Conservation (phyloP, 2,113 vertebrate genomes). For the Petroica traversi region DNA sequence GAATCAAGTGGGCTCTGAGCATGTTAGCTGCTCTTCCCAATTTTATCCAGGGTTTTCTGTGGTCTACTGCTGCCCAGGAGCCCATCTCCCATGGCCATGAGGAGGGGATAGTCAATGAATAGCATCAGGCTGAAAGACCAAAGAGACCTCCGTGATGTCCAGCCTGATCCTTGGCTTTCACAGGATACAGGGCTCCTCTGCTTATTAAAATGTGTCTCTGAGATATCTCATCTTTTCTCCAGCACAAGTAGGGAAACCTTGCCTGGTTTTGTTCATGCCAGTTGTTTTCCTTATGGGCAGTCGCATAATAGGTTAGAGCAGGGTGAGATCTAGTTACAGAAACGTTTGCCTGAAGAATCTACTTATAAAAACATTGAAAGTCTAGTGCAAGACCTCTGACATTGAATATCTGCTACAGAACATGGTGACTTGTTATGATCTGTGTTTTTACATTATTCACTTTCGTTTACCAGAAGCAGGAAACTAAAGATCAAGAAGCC, state of each 20-base stretch:
- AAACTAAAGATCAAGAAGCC: neutral
- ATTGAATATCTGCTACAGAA: neutral
- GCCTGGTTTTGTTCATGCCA: neutral
- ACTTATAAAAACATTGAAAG: neutral
- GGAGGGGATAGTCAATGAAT: neutral
- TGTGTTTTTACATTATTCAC: neutral
- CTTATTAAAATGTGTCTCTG: neutral
- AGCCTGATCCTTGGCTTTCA: neutral
- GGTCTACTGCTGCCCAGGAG: neutral
- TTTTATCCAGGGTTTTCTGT: neutral
- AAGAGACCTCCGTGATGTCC: rapidly evolving
- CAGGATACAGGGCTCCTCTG: neutral
- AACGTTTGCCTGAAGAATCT: neutral
- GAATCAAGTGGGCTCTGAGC: neutral
- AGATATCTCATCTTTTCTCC: neutral
- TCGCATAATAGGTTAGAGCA: neutral
- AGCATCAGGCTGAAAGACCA: neutral
- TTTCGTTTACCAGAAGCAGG: neutral
- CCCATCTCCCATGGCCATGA: rapidly evolving
- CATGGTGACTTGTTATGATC: neutral
- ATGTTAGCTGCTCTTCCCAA: neutral
- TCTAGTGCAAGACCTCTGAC: neutral
- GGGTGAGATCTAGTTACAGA: neutral
- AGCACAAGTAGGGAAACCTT: neutral
- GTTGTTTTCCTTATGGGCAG: neutral